phyloP scores from a whole-genome alignment of 2,113 vertebrate species.

The Murina feae region DNA sequence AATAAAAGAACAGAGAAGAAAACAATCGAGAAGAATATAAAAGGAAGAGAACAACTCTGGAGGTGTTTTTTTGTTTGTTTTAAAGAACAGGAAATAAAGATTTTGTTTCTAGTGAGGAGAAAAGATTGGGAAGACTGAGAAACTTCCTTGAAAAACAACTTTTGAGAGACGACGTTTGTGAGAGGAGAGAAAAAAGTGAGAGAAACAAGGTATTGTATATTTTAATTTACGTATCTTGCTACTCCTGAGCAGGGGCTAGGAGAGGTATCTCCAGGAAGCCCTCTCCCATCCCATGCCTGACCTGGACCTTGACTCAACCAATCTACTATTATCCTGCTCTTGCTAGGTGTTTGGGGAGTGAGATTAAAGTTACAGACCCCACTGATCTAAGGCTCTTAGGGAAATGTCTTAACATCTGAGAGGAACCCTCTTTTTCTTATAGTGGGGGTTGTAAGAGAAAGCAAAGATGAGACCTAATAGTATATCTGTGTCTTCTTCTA shows the following conservation, averaged over 20 bases:
- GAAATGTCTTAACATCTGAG: background rate
- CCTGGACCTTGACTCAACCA: background rate
- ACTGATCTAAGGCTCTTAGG: background rate
- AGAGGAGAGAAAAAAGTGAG: slow-evolving; percentile 20
- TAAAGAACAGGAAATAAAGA: background rate
- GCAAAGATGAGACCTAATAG: background rate
- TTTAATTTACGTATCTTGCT: slow-evolving; percentile 7
- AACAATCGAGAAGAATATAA: background rate
- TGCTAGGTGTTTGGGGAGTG: background rate
- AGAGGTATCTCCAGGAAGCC: background rate
- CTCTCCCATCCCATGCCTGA: background rate
- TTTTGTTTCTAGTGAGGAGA: slow-evolving; percentile 27
- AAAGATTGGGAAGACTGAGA: background rate
- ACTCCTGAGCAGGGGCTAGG: background rate
- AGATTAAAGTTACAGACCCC: background rate
- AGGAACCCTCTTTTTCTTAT: background rate
- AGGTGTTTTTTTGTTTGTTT: background rate
- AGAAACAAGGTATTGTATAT: slow-evolving; percentile 2
- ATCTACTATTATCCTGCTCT: background rate
- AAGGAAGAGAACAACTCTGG: slow-evolving; percentile 10
- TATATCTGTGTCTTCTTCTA: background rate
- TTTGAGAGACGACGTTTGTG: background rate
- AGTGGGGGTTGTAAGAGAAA: background rate
- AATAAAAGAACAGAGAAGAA: slow-evolving; percentile 6
- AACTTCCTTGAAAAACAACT: slow-evolving; percentile 15